Evolutionary conservation across 2,888 invertebrate species (phyloP).

Genomic region (Sarcophaga carnaria): DNA sequence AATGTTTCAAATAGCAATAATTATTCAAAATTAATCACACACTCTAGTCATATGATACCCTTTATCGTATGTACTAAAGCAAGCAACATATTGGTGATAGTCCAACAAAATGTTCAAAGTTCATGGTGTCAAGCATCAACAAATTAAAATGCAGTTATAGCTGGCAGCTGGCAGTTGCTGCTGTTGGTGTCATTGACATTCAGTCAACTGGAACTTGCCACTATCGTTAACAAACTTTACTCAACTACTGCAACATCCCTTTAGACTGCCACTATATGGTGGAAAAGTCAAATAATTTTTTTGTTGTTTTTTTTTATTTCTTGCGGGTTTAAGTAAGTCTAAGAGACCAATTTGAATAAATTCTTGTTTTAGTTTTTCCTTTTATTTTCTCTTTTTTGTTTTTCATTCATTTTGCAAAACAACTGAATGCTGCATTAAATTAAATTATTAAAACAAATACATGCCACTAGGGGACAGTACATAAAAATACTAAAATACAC

Average conservation of each 20-base stretch:
- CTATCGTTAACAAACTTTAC: not conserved
- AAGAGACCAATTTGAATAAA: conserved; percentile 46
- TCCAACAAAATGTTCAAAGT: conserved; percentile 3
- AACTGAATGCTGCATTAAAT: conserved; percentile 44
- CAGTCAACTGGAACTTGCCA: conserved; percentile 22
- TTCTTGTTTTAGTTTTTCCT: not conserved
- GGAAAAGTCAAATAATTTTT: not conserved
- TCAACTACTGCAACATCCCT: not conserved
- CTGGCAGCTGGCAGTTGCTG: not conserved
- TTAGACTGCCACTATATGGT: not conserved
- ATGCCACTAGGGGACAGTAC: conserved; percentile 13
- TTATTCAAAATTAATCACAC: no score
- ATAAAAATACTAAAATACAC: not conserved
- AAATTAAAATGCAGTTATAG: conserved; percentile 17
- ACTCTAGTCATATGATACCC: no score
- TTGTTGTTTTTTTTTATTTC: not conserved
- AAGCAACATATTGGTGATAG: not conserved
- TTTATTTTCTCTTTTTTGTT: not conserved
- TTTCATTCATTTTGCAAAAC: conserved; percentile 1
- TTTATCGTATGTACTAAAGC: no score
- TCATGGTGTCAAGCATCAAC: not conserved
- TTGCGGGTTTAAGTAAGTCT: not conserved
- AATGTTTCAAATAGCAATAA: no score
- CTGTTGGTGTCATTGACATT: conserved; percentile 52
- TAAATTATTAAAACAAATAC: conserved; percentile 60